Percentiles rank a stretch among this genome's conserved stretches.
phyloP scores from a whole-genome alignment of 2,888 invertebrate genomes.

The Diplolepis rosae region DNA sequence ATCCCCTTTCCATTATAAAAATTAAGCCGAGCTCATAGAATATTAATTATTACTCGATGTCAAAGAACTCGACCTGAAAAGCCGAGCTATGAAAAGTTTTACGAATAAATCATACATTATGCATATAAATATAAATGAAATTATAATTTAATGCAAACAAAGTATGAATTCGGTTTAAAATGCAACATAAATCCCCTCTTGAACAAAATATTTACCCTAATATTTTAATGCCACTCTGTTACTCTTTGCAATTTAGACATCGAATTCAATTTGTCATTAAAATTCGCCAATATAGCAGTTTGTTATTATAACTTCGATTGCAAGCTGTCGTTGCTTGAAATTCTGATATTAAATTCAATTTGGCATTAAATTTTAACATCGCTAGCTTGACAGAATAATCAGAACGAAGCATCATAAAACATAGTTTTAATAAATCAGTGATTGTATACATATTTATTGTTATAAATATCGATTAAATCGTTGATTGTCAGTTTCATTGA shows the following conservation, averaged over 20 bases:
- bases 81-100: too few species aligned
- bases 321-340: slow-evolving; percentile 29
- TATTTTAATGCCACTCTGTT: background rate
- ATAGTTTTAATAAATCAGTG: background rate
- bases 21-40: background rate
- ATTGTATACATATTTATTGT: background rate
- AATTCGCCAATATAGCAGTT: slow-evolving; percentile 22
- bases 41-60: background rate
- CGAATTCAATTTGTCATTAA: slow-evolving; percentile 27
- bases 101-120: slow-evolving; percentile 6
- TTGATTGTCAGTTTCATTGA: background rate
- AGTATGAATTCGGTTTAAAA: too few species aligned
- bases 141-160: too few species aligned
- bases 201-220: slow-evolving; percentile 28
- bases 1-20: background rate
- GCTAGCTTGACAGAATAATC: slow-evolving; percentile 18
- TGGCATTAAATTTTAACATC: slow-evolving; percentile 28
- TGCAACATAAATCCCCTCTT: too few species aligned
- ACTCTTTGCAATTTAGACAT: slow-evolving; percentile 35
- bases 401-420: slow-evolving; percentile 8
- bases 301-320: slow-evolving; percentile 40
- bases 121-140: background rate
- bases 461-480: background rate
- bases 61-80: background rate
- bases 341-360: slow-evolving; percentile 31